Percentiles rank a stretch among this genome's conserved stretches.
Conservation (phyloP, 1,140 invertebrate genomes). For the Micrasema minimum region DNA sequence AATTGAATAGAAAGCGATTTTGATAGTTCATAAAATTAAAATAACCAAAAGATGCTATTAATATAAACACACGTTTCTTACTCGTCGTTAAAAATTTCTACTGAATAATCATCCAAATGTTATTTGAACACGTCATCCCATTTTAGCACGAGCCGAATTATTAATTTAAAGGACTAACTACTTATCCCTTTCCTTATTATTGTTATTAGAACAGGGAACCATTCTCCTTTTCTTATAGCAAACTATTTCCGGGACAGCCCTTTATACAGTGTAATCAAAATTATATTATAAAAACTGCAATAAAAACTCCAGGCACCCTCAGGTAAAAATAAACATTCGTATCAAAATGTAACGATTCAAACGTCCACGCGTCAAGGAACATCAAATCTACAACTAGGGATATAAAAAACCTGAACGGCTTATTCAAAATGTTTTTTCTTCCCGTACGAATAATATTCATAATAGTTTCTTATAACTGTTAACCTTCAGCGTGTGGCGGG, state of each 20-base stretch:
- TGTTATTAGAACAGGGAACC: constrained; percentile 38
- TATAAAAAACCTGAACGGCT: constrained; percentile 40
- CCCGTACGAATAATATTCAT: constrained; percentile 44
- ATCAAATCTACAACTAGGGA: constrained; percentile 11
- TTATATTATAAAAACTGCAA: constrained; percentile 42
- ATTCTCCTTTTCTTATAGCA: constrained; percentile 37
- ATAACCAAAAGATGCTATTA: too few species aligned
- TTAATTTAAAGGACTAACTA: constrained; percentile 50
- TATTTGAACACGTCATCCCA: constrained; percentile 10
- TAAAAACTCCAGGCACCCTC: not conserved
- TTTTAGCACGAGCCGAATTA: constrained; percentile 47
- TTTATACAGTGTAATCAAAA: constrained; percentile 41
- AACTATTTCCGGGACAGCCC: constrained; percentile 51
- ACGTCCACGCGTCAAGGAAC: constrained; percentile 34
- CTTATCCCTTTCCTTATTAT: constrained; percentile 43
- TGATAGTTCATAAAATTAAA: too few species aligned
- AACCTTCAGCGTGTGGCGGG: constrained; percentile 51
- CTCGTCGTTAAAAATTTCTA: too few species aligned
- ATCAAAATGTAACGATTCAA: constrained; percentile 24
- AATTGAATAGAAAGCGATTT: too few species aligned
- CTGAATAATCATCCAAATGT: constrained; percentile 20
- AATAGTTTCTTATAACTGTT: constrained; percentile 50
- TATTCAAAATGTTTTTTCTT: constrained; percentile 51
- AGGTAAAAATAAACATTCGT: constrained; percentile 34
- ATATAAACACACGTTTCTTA: too few species aligned